phyloP scores from a whole-genome alignment of 2,113 vertebrate species.

The Blennius ocellaris region DNA sequence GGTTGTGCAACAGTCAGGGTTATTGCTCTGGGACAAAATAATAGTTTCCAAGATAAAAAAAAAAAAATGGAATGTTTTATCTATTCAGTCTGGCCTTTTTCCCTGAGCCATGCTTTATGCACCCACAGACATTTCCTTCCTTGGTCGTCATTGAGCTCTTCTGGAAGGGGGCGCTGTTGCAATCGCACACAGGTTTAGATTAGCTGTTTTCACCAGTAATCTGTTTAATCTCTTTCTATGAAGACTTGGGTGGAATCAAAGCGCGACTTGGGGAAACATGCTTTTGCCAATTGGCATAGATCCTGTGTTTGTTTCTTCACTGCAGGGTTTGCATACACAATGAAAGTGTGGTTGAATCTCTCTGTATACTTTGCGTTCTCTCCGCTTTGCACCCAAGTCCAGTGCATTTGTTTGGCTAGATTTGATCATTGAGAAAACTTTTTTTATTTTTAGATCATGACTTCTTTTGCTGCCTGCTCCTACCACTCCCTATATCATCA shows the following conservation, averaged over 20 bases:
- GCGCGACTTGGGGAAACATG: not conserved
- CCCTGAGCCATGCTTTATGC: too few species aligned
- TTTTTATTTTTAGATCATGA: too few species aligned
- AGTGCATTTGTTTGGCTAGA: not conserved
- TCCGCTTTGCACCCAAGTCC: not conserved
- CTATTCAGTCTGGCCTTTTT: not conserved
- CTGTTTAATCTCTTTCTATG: not conserved
- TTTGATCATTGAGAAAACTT: not conserved
- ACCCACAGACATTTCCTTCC: too few species aligned
- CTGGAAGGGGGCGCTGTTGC: not conserved
- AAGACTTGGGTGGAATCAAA: not conserved
- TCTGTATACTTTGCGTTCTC: not conserved
- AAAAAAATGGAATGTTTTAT: not conserved
- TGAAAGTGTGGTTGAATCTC: not conserved
- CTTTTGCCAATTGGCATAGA: not conserved
- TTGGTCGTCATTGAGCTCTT: too few species aligned
- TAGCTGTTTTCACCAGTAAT: not conserved
- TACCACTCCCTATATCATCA: conserved; percentile 18
- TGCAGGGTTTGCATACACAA: not conserved
- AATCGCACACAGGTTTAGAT: not conserved
- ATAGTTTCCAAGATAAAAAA: not conserved
- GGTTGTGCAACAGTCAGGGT: not conserved
- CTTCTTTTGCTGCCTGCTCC: conserved; percentile 19
- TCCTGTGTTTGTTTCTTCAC: not conserved
- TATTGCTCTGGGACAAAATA: not conserved